Evolutionary conservation across 2,113 vertebrate species (phyloP).

Genomic region (Seriola rivoliana): DNA sequence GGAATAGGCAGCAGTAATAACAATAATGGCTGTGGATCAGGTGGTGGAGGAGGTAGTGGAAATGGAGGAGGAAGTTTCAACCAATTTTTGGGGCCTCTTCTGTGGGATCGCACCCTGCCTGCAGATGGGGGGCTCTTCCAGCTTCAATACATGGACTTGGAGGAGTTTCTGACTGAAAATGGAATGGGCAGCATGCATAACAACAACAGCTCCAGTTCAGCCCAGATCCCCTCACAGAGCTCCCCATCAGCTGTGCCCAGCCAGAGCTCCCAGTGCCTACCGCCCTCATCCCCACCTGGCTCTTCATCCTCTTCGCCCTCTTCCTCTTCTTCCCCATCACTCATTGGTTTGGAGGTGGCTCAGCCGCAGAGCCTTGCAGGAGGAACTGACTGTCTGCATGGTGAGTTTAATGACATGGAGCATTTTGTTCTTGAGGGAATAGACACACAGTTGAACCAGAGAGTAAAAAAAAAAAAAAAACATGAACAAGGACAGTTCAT

Average conservation of each 20-base stretch:
- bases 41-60: constrained; percentile 31
- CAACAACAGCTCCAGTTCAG: constrained; percentile 83
- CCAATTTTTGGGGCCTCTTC: constrained; percentile 83
- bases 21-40: constrained; percentile 64
- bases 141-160: constrained; percentile 89
- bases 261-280: constrained; percentile 87
- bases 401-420: constrained; percentile 73
- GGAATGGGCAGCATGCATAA: constrained; percentile 85
- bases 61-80: constrained; percentile 75
- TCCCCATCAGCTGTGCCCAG: constrained; percentile 85
- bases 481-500: constrained; percentile 5
- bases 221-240: constrained; percentile 86
- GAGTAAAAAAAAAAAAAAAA: not conserved
- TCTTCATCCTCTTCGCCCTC: constrained; percentile 81
- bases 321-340: constrained; percentile 80
- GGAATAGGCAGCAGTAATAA: constrained; percentile 59
- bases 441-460: not conserved
- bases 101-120: constrained; percentile 86
- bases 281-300: constrained; percentile 80
- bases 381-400: constrained; percentile 80
- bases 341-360: constrained; percentile 84
- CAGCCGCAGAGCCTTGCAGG: constrained; percentile 77
- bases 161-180: constrained; percentile 87
- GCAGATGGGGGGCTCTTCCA: constrained; percentile 86
- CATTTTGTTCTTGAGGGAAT: constrained; percentile 12